These are phyloP conservation scores for Ostrea edulis DNA, from an alignment of 1,140 invertebrate species.

Conservation along the genomic window DNA sequence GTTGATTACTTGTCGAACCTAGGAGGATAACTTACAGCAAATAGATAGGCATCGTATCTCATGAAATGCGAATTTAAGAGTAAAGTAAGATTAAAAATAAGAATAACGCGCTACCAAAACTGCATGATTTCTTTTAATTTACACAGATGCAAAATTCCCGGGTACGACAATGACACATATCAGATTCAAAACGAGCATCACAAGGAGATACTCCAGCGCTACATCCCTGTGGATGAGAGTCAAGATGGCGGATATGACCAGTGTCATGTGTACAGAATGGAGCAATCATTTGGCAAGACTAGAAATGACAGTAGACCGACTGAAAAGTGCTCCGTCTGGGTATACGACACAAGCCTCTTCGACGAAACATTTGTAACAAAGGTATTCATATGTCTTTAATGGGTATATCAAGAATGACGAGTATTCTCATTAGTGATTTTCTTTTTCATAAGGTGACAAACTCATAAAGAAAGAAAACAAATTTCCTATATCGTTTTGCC, in stretches of 20 bases:
- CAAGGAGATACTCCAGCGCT: neutral
- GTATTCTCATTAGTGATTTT: no score
- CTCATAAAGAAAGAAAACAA: no score
- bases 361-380: neutral
- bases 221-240: neutral
- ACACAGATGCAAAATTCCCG: neutral
- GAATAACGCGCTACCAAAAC: no score
- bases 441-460: no score
- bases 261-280: neutral
- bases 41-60: no score
- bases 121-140: neutral
- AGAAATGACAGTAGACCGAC: neutral
- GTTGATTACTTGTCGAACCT: no score
- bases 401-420: no score
- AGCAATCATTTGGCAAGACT: neutral
- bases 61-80: no score
- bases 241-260: neutral
- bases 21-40: no score
- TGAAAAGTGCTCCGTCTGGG: neutral
- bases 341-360: neutral
- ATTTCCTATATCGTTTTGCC: no score
- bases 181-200: neutral
- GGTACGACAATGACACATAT: neutral
- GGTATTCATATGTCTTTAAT: neutral
- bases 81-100: no score